Conservation (phyloP, 2,888 invertebrate genomes). For the Strigamia crassipes region DNA sequence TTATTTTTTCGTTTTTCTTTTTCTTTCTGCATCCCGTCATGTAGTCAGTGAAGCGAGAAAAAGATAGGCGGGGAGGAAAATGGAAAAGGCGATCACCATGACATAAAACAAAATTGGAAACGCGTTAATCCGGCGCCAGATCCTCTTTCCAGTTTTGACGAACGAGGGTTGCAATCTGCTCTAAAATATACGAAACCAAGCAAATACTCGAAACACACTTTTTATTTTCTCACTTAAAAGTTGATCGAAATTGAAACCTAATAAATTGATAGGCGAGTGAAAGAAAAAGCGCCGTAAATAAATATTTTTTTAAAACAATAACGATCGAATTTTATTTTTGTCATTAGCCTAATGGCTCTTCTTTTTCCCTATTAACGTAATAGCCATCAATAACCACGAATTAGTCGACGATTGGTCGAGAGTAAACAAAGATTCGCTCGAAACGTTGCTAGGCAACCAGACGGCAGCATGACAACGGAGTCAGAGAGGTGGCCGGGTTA, state of each 20-base stretch:
- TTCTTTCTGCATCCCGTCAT: constrained; percentile 4
- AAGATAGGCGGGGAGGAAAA: constrained; percentile 26
- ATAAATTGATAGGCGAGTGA: no score
- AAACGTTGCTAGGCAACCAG: background rate
- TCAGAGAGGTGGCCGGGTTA: constrained; percentile 17
- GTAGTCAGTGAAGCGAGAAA: background rate
- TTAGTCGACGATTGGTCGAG: constrained; percentile 26
- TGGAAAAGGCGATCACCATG: constrained; percentile 30
- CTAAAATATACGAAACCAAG: background rate
- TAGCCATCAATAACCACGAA: constrained; percentile 34
- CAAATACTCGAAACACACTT: no score
- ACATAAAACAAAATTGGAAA: constrained; percentile 29
- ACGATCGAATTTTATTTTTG: constrained; percentile 1
- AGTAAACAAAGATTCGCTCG: constrained; percentile 24
- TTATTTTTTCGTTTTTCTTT: no score
- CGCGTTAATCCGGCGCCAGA: constrained; percentile 15
- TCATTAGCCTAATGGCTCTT: constrained; percentile 29
- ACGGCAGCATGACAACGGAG: background rate
- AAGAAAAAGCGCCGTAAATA: background rate
- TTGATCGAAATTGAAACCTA: background rate
- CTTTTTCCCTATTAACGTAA: constrained; percentile 33
- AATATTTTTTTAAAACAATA: background rate
- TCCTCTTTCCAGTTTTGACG: background rate
- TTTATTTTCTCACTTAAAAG: no score
- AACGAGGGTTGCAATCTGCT: background rate